A percentile compares a stretch with the other conserved stretches of the same genome.
phyloP scores from a whole-genome alignment of 2,888 invertebrate genomes.

The Euproctis similis region DNA sequence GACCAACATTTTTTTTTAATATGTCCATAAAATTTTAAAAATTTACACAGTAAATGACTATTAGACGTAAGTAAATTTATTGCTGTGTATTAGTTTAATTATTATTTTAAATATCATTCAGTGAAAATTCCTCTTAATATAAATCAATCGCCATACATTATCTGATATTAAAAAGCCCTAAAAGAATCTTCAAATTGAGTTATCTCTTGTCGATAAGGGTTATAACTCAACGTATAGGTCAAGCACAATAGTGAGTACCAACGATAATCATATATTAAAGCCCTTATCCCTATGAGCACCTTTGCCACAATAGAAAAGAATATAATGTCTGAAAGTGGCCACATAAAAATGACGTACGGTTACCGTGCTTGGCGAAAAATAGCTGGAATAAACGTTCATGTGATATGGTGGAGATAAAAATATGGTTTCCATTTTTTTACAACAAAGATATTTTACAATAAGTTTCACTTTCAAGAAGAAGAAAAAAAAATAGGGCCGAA shows the following conservation, averaged over 20 bases:
- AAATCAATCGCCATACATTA: no score
- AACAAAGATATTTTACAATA: slow-evolving; percentile 7
- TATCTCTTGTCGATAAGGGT: slow-evolving; percentile 56
- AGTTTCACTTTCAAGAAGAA: no score
- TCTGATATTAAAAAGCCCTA: slow-evolving; percentile 18
- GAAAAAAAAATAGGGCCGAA: no score
- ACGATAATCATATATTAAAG: slow-evolving; percentile 75
- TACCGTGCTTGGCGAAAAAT: slow-evolving; percentile 42
- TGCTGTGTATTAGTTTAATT: no score
- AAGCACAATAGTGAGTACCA: slow-evolving; percentile 72
- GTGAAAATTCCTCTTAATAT: no score
- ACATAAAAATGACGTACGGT: slow-evolving; percentile 74
- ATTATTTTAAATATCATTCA: no score
- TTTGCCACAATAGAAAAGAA: slow-evolving; percentile 71
- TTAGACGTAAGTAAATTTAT: no score
- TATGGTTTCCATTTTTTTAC: slow-evolving; percentile 18
- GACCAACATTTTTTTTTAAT: no score
- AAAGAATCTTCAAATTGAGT: slow-evolving; percentile 50
- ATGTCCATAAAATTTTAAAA: no score
- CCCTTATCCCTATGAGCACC: slow-evolving; percentile 73
- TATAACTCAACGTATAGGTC: slow-evolving; percentile 70
- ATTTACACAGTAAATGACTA: no score
- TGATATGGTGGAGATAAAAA: slow-evolving; percentile 22
- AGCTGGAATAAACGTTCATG: slow-evolving; percentile 23
- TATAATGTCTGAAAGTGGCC: slow-evolving; percentile 73